Evolutionary conservation across 1,140 invertebrate species (phyloP).

Genomic region (Microplitis demolitor): DNA sequence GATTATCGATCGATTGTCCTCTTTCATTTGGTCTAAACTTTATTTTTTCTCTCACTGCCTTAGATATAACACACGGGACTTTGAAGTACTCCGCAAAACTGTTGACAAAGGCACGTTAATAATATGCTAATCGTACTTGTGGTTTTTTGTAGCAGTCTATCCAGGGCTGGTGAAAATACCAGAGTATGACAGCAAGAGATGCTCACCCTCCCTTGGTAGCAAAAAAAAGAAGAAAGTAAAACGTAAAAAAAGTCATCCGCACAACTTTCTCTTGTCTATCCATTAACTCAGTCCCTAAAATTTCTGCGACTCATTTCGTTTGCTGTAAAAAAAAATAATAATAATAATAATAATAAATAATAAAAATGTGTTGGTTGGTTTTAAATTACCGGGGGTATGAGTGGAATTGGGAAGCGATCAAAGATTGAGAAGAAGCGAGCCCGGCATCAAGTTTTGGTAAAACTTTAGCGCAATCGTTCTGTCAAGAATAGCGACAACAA

Average conservation of each 20-base stretch:
- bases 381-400: too few species aligned
- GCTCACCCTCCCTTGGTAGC: background rate
- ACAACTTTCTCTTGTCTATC: background rate
- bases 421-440: background rate
- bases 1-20: background rate
- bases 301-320: too few species aligned
- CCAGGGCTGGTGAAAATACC: too few species aligned
- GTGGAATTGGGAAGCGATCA: too few species aligned
- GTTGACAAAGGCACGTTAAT: constrained; percentile 46
- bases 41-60: background rate
- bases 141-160: background rate
- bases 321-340: too few species aligned
- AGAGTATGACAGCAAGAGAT: background rate
- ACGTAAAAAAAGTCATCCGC: constrained; percentile 1
- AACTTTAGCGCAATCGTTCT: constrained; percentile 10
- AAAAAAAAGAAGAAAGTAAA: background rate
- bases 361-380: too few species aligned
- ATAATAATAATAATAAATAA: too few species aligned
- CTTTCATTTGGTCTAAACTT: background rate
- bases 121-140: constrained; percentile 49
- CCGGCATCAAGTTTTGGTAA: background rate
- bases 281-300: background rate
- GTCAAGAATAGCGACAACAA: constrained; percentile 12
- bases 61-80: constrained; percentile 23
- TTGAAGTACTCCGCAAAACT: constrained; percentile 38